phyloP scores from a whole-genome alignment of 2,888 invertebrate genomes.

The Monochamus alternatus region DNA sequence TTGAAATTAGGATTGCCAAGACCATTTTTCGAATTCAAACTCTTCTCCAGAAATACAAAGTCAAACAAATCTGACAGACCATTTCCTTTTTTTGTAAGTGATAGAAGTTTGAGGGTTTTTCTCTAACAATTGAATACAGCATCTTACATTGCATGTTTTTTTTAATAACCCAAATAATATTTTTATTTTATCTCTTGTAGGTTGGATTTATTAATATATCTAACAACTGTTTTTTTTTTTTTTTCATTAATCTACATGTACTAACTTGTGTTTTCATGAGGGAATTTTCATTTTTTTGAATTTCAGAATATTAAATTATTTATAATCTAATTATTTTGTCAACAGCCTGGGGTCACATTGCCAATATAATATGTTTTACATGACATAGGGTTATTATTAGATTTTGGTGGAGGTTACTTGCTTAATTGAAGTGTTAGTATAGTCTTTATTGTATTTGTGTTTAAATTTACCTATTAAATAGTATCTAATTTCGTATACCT shows the following conservation, averaged over 20 bases:
- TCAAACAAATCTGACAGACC: conserved; percentile 58
- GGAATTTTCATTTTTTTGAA: conserved; percentile 15
- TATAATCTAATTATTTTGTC: conserved; percentile 38
- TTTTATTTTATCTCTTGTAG: conserved; percentile 32
- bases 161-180: conserved; percentile 47
- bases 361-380: conserved; percentile 44
- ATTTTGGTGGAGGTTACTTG: conserved; percentile 22
- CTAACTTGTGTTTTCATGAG: conserved; percentile 26
- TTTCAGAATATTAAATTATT: conserved; percentile 26
- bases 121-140: conserved; percentile 56
- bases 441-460: neutral
- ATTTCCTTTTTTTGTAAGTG: conserved; percentile 65
- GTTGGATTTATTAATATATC: conserved; percentile 33
- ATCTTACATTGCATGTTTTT: conserved; percentile 58
- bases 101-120: conserved; percentile 44
- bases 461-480: neutral
- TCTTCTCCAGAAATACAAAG: conserved; percentile 52
- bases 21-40: conserved; percentile 59
- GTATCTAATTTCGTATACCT: no score
- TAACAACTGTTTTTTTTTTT: conserved; percentile 29
- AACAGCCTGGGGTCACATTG: conserved; percentile 66
- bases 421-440: conserved; percentile 8
- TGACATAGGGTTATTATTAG: neutral
- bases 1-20: conserved; percentile 54
- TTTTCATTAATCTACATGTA: conserved; percentile 18